phyloP scores from a whole-genome alignment of 2,888 invertebrate genomes.

The Rhaphigaster nebulosa region DNA sequence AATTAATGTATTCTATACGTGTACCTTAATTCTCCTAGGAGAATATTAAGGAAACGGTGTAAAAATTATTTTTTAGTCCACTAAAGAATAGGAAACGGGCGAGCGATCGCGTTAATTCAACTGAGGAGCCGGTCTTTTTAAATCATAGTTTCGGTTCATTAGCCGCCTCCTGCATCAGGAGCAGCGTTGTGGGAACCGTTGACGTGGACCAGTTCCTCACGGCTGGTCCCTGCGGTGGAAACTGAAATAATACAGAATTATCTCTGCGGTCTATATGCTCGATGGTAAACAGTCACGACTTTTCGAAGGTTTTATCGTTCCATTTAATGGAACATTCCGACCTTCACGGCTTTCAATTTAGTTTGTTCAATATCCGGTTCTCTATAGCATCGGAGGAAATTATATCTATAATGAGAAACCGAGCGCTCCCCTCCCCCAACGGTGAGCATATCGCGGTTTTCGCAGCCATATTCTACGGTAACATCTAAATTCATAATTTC shows the following conservation, averaged over 20 bases:
- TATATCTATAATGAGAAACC: slow-evolving; percentile 45
- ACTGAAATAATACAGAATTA: slow-evolving; percentile 50
- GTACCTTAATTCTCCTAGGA: not conserved
- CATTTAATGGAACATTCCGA: slow-evolving; percentile 50
- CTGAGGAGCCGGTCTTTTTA: slow-evolving; percentile 22
- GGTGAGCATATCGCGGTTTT: slow-evolving; percentile 33
- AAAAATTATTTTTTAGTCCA: not conserved
- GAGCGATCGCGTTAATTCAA: slow-evolving; percentile 39
- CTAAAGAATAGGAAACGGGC: slow-evolving; percentile 26
- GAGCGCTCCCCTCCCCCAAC: not conserved
- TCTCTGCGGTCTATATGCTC: slow-evolving; percentile 46
- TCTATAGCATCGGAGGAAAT: slow-evolving; percentile 32
- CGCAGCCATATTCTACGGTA: slow-evolving; percentile 4
- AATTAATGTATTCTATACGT: too few species aligned
- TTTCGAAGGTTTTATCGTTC: slow-evolving; percentile 48
- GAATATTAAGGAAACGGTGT: not conserved
- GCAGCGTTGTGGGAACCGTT: slow-evolving; percentile 29
- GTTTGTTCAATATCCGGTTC: slow-evolving; percentile 49
- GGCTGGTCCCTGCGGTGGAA: slow-evolving; percentile 50
- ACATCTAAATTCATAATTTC: slow-evolving; percentile 48
- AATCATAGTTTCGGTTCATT: slow-evolving; percentile 47
- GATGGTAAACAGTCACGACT: slow-evolving; percentile 47
- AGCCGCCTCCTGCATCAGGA: slow-evolving; percentile 41
- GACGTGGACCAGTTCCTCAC: slow-evolving; percentile 48
- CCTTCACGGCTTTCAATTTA: slow-evolving; percentile 49